These are phyloP conservation scores for Euzetes globulus DNA, from an alignment of 2,888 invertebrate genomes.

Conservation along the genomic window DNA sequence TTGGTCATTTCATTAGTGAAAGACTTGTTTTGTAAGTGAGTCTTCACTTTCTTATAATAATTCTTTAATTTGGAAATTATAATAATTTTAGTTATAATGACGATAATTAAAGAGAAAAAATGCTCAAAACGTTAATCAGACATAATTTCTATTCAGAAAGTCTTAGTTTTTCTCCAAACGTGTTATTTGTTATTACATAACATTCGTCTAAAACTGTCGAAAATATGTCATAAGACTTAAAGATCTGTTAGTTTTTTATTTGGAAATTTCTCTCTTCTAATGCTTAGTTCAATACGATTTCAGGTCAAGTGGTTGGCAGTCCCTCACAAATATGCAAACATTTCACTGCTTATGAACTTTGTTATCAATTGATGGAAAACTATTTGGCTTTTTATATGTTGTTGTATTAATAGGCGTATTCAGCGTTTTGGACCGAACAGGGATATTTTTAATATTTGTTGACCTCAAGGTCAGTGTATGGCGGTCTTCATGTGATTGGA, in stretches of 20 bases:
- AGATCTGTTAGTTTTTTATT: not conserved
- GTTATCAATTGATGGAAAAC: not conserved
- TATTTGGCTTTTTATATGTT: not conserved
- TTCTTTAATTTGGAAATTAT: no score
- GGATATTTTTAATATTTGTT: not conserved
- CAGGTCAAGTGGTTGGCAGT: conserved; percentile 27
- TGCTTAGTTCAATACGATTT: conserved; percentile 13
- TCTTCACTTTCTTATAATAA: no score
- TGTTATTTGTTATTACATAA: no score
- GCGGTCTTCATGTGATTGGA: conserved; percentile 1
- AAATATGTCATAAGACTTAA: not conserved
- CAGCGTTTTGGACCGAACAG: not conserved
- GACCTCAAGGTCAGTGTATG: conserved; percentile 29
- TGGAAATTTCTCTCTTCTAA: not conserved
- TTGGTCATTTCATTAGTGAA: no score
- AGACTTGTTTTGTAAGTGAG: no score
- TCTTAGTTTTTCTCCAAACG: no score
- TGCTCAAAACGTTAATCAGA: no score
- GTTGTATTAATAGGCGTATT: conserved; percentile 26
- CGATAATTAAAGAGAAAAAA: no score
- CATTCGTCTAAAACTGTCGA: not conserved
- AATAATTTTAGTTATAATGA: no score
- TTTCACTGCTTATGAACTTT: conserved; percentile 3
- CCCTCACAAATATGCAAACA: conserved; percentile 12
- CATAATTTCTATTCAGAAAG: no score